Percentiles rank a stretch among this genome's conserved stretches.
These are phyloP conservation scores for Rana temporaria DNA, from an alignment of 2,113 vertebrate genomes.

Conservation along the genomic window DNA sequence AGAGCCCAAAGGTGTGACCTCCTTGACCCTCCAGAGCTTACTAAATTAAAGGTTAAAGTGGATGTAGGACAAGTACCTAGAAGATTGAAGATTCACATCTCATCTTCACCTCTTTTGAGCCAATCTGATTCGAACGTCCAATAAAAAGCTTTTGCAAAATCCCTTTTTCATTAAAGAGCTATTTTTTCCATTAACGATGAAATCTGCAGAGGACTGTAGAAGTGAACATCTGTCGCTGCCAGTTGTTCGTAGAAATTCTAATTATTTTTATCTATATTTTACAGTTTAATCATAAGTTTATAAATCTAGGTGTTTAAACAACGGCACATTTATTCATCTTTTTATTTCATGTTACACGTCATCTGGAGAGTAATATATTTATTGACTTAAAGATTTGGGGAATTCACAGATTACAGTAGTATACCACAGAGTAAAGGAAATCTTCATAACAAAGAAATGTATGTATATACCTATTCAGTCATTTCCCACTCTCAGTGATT, in stretches of 20 bases:
- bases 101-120: not conserved
- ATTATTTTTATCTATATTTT: not conserved
- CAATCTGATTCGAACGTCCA: not conserved
- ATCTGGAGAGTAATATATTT: not conserved
- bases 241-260: not conserved
- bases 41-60: not conserved
- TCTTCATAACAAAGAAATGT: too few relatives aligned
- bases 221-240: not conserved
- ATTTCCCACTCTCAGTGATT: too few relatives aligned
- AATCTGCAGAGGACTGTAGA: not conserved
- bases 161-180: not conserved
- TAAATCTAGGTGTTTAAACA: constrained; percentile 3
- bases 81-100: not conserved
- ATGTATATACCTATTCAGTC: too few relatives aligned
- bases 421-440: too few relatives aligned
- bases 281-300: constrained; percentile 8
- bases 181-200: not conserved
- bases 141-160: not conserved
- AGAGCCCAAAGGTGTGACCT: not conserved
- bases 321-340: not conserved
- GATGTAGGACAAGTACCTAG: constrained; percentile 4
- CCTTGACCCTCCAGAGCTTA: not conserved
- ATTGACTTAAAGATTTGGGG: not conserved
- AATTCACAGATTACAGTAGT: not conserved
- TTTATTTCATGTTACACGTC: not conserved